phyloP scores from a whole-genome alignment of 1,140 invertebrate species.

The Chelonus insularis region DNA sequence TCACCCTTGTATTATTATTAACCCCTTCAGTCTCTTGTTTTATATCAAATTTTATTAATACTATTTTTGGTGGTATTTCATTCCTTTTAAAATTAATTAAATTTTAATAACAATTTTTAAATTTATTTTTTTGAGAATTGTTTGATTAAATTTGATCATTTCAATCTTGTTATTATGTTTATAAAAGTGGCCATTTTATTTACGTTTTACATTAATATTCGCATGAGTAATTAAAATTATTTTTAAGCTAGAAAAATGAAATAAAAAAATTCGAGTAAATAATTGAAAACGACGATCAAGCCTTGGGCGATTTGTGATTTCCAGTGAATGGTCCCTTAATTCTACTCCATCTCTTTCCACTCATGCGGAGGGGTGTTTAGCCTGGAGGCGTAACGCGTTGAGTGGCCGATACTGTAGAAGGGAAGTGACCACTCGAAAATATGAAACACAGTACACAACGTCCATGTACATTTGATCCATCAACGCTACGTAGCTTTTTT shows the following conservation, averaged over 20 bases:
- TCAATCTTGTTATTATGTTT: too few species aligned
- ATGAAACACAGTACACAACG: conserved; percentile 12
- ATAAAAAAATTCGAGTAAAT: background rate
- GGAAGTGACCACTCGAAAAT: conserved; percentile 18
- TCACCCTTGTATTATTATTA: background rate
- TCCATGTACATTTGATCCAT: background rate
- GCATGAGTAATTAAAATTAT: background rate
- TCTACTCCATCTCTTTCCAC: background rate
- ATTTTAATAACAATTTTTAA: too few species aligned
- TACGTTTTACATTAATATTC: too few species aligned
- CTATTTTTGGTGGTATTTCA: too few species aligned
- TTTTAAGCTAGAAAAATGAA: background rate
- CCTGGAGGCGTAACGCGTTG: conserved; percentile 13
- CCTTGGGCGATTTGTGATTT: conserved; percentile 9
- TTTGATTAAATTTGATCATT: too few species aligned
- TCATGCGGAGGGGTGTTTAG: conserved; percentile 2
- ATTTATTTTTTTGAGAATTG: too few species aligned
- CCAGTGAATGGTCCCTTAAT: conserved; percentile 19
- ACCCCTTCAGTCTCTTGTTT: background rate
- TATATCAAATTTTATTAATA: background rate
- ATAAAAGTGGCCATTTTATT: too few species aligned
- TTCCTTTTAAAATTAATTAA: background rate
- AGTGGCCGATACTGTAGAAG: conserved; percentile 6
- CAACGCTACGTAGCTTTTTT: background rate
- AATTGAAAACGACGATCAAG: background rate